phyloP scores from a whole-genome alignment of 2,113 vertebrate genomes.

The Siphamia tubifer region DNA sequence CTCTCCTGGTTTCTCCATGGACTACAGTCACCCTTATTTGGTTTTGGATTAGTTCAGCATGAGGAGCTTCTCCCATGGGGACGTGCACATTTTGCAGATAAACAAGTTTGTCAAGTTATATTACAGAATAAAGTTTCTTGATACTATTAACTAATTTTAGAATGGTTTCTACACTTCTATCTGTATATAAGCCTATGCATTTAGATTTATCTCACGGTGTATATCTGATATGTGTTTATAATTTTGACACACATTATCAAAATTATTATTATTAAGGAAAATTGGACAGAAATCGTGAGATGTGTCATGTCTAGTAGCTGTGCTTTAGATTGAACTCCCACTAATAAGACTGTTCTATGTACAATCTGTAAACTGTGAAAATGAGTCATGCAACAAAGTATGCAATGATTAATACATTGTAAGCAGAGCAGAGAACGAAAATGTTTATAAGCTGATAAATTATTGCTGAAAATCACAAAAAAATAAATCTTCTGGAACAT shows the following conservation, averaged over 20 bases:
- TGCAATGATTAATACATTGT: neutral
- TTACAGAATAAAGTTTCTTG: neutral
- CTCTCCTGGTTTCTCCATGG: conserved; percentile 14
- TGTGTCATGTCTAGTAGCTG: neutral
- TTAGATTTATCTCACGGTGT: neutral
- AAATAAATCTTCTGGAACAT: conserved; percentile 25
- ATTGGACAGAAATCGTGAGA: neutral
- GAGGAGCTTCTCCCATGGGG: conserved; percentile 28
- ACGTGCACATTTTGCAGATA: conserved; percentile 35
- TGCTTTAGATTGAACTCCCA: no score
- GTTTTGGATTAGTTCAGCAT: conserved; percentile 60
- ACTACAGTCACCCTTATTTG: conserved; percentile 15
- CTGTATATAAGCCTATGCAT: neutral
- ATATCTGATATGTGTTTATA: neutral
- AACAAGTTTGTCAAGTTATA: conserved; percentile 47
- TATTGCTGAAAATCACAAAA: conserved; percentile 17
- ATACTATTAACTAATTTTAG: conserved; percentile 16
- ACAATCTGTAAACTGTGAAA: conserved; percentile 4
- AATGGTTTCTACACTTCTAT: neutral
- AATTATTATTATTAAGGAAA: neutral
- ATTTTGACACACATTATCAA: neutral
- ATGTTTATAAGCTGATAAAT: conserved; percentile 21
- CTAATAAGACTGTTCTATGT: no score
- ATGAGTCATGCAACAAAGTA: conserved; percentile 30
- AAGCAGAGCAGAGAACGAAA: neutral